Conservation (phyloP, 2,113 vertebrate species). For the Leptobrachium leishanense region DNA sequence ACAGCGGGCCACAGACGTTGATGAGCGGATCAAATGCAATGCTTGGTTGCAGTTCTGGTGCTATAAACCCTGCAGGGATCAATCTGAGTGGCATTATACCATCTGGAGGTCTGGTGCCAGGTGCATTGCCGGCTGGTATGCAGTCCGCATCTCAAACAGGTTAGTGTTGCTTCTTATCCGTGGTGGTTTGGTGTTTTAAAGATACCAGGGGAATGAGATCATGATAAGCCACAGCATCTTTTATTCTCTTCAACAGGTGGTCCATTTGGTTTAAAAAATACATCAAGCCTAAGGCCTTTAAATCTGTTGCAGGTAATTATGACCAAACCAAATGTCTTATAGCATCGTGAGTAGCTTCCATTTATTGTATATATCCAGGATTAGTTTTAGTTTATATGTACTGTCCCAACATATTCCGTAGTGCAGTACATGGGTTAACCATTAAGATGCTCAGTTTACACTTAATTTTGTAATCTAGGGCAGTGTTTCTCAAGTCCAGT, state of each 20-base stretch:
- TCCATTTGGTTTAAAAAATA: conserved; percentile 88
- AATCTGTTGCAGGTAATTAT: conserved; percentile 91
- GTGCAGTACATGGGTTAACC: too few species aligned
- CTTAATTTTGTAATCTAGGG: too few species aligned
- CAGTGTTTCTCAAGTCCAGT: too few species aligned
- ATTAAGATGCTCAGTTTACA: too few species aligned
- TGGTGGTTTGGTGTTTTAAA: conserved; percentile 12
- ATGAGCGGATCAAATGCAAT: conserved; percentile 90
- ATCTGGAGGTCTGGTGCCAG: conserved; percentile 82
- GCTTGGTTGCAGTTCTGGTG: conserved; percentile 82
- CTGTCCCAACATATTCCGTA: too few species aligned
- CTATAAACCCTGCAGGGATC: conserved; percentile 77
- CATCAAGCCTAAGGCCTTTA: conserved; percentile 84
- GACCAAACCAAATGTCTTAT: conserved; percentile 25
- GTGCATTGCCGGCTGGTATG: conserved; percentile 77
- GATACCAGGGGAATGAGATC: too few species aligned
- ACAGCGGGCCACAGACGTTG: conserved; percentile 89
- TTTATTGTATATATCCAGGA: too few species aligned
- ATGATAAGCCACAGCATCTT: too few species aligned
- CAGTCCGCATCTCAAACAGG: conserved; percentile 87
- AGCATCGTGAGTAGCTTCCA: too few species aligned
- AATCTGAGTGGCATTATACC: conserved; percentile 90
- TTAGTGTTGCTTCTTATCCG: conserved; percentile 60
- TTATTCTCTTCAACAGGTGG: conserved; percentile 77
- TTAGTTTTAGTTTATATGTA: too few species aligned